These are phyloP conservation scores for Ommatoiulus sabulosus DNA, from an alignment of 2,888 invertebrate species.

Conservation along the genomic window DNA sequence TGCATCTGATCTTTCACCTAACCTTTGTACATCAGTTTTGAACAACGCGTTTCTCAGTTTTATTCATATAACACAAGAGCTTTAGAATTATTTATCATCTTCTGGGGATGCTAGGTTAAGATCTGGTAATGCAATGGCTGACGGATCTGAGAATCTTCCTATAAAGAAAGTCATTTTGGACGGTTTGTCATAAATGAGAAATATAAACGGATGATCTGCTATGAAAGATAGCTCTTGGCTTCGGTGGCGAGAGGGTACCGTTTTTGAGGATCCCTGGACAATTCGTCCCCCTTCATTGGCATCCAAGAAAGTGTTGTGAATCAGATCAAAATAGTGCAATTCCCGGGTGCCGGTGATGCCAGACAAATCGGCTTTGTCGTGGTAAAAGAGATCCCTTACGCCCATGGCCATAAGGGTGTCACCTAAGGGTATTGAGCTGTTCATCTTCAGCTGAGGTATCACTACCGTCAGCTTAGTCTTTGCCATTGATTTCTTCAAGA, in stretches of 20 bases:
- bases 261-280: background rate
- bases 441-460: constrained; percentile 50
- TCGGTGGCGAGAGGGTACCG: constrained; percentile 5
- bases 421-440: constrained; percentile 9
- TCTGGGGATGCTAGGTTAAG: constrained; percentile 10
- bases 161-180: constrained; percentile 54
- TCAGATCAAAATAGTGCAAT: constrained; percentile 47
- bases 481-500: constrained; percentile 38
- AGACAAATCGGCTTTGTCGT: constrained; percentile 47
- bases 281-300: constrained; percentile 35
- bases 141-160: constrained; percentile 55
- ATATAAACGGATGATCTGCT: constrained; percentile 56
- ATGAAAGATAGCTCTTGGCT: constrained; percentile 45
- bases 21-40: background rate
- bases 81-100: background rate
- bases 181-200: constrained; percentile 54
- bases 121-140: constrained; percentile 33
- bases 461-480: constrained; percentile 46
- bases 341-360: constrained; percentile 49
- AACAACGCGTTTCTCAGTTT: background rate
- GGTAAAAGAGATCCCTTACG: constrained; percentile 37
- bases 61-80: background rate
- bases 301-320: constrained; percentile 53
- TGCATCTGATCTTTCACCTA: too few relatives aligned
- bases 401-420: constrained; percentile 39